These are phyloP conservation scores for Eueremaeus valkanovi DNA, from an alignment of 2,888 invertebrate species.

Conservation along the genomic window DNA sequence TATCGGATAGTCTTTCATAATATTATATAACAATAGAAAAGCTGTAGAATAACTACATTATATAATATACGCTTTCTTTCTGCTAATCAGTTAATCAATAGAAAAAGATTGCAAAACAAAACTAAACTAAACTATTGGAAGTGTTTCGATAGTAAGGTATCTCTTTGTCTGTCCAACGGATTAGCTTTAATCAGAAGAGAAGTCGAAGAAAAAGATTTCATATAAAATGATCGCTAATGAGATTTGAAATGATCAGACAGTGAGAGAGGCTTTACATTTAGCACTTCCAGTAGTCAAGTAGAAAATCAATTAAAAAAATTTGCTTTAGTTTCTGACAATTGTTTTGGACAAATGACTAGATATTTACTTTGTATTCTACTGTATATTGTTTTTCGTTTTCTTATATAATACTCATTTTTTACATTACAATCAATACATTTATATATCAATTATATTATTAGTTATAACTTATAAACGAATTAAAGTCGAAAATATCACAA, in stretches of 20 bases:
- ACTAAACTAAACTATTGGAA: no score
- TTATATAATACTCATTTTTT: neutral
- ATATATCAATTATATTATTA: neutral
- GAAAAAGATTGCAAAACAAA: no score
- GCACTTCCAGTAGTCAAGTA: no score
- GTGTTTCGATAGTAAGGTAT: no score
- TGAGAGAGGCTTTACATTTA: no score
- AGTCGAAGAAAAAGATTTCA: no score
- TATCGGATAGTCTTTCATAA: slow-evolving; percentile 16
- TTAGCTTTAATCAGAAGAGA: no score
- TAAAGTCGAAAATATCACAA: slow-evolving; percentile 27
- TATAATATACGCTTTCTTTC: neutral
- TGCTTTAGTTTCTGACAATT: slow-evolving; percentile 1
- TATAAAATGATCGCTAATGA: no score
- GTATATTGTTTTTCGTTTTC: neutral
- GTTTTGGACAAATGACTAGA: slow-evolving; percentile 36
- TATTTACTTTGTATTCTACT: slow-evolving; percentile 10
- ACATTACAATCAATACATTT: neutral
- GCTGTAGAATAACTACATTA: neutral
- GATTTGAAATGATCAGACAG: no score
- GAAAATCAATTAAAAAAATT: neutral
- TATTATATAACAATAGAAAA: slow-evolving; percentile 14
- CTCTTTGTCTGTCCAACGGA: no score
- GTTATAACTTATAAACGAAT: neutral
- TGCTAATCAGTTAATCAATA: no score